Conservation (phyloP, 2,113 vertebrate species). For the Aldabrachelys gigantea region DNA sequence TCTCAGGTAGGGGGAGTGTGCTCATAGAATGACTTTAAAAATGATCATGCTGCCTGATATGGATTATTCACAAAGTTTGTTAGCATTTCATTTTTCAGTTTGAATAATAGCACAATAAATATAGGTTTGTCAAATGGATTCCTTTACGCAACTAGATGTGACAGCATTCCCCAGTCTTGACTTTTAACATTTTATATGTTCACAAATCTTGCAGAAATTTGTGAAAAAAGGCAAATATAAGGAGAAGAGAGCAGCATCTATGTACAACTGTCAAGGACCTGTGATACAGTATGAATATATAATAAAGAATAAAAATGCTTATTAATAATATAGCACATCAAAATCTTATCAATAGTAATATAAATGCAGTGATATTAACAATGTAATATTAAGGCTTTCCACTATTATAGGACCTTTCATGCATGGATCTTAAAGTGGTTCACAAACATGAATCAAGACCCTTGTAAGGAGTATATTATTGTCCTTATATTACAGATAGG, state of each 20-base stretch:
- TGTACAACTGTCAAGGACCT: background rate
- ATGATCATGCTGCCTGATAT: slow-evolving; percentile 52
- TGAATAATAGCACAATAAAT: slow-evolving; percentile 72
- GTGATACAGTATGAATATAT: background rate
- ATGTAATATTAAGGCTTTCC: background rate
- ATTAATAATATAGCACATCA: background rate
- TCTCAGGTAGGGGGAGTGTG: slow-evolving; percentile 67
- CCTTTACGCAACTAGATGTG: slow-evolving; percentile 50
- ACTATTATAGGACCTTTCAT: background rate
- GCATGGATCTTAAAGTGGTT: background rate
- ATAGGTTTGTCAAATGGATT: slow-evolving; percentile 59
- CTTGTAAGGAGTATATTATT: background rate
- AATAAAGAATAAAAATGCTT: background rate
- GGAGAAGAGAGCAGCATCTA: background rate
- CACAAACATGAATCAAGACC: background rate
- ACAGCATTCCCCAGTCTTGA: slow-evolving; percentile 40
- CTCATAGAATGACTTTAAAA: slow-evolving; percentile 64
- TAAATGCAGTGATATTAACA: background rate
- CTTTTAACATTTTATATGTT: slow-evolving; percentile 44
- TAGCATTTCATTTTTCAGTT: slow-evolving; percentile 71
- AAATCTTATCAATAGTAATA: background rate
- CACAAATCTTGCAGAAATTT: slow-evolving; percentile 29
- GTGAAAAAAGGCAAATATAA: slow-evolving; percentile 42
- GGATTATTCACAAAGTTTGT: slow-evolving; percentile 72
- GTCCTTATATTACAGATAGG: fast-evolving